Conservation (phyloP, 2,888 invertebrate species). For the Lymantria dispar region DNA sequence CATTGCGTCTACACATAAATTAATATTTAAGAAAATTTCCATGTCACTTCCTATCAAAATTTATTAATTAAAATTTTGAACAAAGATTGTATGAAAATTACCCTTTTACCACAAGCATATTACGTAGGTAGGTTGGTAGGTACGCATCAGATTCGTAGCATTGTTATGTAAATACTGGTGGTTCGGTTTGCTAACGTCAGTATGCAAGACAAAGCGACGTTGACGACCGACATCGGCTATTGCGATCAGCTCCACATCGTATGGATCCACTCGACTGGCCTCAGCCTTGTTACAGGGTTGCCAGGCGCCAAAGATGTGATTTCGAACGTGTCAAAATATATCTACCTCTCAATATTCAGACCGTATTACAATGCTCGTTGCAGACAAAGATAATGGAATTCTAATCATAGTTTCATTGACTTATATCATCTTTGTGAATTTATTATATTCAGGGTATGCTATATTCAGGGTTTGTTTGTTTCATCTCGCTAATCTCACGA, state of each 20-base stretch:
- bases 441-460: no score
- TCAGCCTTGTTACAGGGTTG: slow-evolving; percentile 44
- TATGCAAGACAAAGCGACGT: slow-evolving; percentile 77
- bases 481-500: no score
- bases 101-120: slow-evolving; percentile 25
- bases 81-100: slow-evolving; percentile 12
- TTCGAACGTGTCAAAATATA: slow-evolving; percentile 16
- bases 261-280: slow-evolving; percentile 54
- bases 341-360: slow-evolving; percentile 4
- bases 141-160: slow-evolving; percentile 71
- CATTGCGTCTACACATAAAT: no score
- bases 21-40: neutral
- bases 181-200: slow-evolving; percentile 71
- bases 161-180: slow-evolving; percentile 78
- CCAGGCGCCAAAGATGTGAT: slow-evolving; percentile 23
- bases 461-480: no score
- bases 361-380: slow-evolving; percentile 6
- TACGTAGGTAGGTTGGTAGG: slow-evolving; percentile 42
- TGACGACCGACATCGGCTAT: slow-evolving; percentile 72
- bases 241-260: slow-evolving; percentile 64
- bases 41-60: neutral
- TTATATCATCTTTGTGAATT: neutral
- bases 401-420: slow-evolving; percentile 4
- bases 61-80: slow-evolving; percentile 5
- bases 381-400: slow-evolving; percentile 2